These are phyloP conservation scores for Carassius auratus DNA, from an alignment of 2,113 vertebrate species.

Conservation along the genomic window DNA sequence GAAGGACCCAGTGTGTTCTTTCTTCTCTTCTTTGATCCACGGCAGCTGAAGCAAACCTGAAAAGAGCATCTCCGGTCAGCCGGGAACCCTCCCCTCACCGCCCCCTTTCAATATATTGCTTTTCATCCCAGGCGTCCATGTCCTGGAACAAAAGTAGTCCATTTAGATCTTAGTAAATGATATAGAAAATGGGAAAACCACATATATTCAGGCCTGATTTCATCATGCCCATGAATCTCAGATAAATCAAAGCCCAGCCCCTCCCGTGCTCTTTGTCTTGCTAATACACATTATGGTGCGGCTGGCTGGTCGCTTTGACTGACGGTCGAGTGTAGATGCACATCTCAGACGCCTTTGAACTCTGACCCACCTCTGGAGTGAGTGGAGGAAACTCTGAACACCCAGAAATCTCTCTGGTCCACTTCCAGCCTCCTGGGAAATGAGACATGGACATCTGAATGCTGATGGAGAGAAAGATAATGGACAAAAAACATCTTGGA, in stretches of 20 bases:
- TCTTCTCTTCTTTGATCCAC: conserved; percentile 35
- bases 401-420: conserved; percentile 54
- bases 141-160: conserved; percentile 68
- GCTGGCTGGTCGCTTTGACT: conserved; percentile 79
- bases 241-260: conserved; percentile 76
- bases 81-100: conserved; percentile 38
- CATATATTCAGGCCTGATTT: conserved; percentile 74
- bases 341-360: conserved; percentile 73
- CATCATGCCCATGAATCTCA: conserved; percentile 79
- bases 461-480: not conserved
- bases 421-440: conserved; percentile 21
- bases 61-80: conserved; percentile 61
- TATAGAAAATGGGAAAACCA: conserved; percentile 69
- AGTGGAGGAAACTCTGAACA: conserved; percentile 50
- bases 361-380: conserved; percentile 60
- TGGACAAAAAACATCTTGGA: not conserved
- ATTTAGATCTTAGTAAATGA: conserved; percentile 77
- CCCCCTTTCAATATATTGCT: conserved; percentile 68
- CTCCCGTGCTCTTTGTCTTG: conserved; percentile 75
- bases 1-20: conserved; percentile 35
- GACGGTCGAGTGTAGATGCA: conserved; percentile 73
- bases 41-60: conserved; percentile 67
- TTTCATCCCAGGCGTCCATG: conserved; percentile 67
- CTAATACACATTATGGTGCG: conserved; percentile 78
- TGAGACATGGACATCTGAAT: conserved; percentile 41